phyloP scores from a whole-genome alignment of 2,113 vertebrate species.

The Mustelus asterias region DNA sequence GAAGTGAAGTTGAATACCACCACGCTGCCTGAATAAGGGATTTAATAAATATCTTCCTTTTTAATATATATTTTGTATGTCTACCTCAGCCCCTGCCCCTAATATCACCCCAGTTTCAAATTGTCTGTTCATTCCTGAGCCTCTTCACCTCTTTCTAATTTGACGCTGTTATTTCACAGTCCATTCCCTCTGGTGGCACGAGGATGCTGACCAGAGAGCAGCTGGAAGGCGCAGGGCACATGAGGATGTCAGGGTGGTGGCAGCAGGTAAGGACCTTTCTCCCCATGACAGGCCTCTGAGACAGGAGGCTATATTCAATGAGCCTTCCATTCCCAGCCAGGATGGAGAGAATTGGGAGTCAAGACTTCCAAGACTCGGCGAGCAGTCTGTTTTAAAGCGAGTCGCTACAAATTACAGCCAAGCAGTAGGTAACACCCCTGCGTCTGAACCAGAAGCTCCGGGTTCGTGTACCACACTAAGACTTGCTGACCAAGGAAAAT shows the following conservation, averaged over 20 bases:
- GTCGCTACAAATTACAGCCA: not conserved
- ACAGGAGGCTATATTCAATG: not conserved
- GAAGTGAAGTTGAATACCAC: not conserved
- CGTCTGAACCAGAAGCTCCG: no score
- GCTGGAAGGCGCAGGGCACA: constrained; percentile 67
- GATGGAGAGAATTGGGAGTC: not conserved
- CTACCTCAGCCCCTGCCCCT: not conserved
- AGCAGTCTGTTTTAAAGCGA: not conserved
- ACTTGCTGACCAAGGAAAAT: no score
- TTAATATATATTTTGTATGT: not conserved
- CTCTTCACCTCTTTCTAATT: not conserved
- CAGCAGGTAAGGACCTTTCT: constrained; percentile 68
- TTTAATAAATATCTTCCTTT: not conserved
- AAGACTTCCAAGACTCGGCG: no score
- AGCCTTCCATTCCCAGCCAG: not conserved
- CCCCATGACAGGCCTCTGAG: not conserved
- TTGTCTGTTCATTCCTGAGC: not conserved
- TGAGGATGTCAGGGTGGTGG: constrained; percentile 73
- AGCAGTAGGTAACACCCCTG: no score
- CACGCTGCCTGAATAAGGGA: not conserved
- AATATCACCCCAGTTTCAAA: not conserved
- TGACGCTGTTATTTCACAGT: constrained; percentile 54
- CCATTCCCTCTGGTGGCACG: constrained; percentile 78
- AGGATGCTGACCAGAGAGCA: constrained; percentile 69
- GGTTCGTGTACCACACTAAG: no score